phyloP scores from a whole-genome alignment of 2,113 vertebrate genomes.

The Rattus norvegicus region DNA sequence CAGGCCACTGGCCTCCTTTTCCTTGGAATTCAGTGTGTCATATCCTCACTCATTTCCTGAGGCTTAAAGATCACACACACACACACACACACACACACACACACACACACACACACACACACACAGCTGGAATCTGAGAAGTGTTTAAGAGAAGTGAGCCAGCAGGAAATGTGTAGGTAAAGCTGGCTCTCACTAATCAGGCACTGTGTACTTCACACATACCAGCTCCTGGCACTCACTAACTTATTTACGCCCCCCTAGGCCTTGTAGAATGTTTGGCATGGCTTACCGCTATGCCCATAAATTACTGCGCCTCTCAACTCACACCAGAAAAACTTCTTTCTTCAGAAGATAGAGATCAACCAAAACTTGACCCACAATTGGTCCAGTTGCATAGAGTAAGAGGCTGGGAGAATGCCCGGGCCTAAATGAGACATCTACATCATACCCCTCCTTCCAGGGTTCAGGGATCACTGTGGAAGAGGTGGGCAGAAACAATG shows the following conservation, averaged over 20 bases:
- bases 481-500: not conserved
- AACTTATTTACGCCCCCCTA: not conserved
- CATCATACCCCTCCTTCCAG: not conserved
- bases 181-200: not conserved
- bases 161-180: not conserved
- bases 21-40: not conserved
- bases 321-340: not conserved
- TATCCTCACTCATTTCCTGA: not conserved
- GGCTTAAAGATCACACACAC: not conserved
- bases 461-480: not conserved
- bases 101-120: too few relatives aligned
- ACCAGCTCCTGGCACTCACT: not conserved
- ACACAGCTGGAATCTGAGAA: not conserved
- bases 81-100: too few relatives aligned
- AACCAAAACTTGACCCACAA: not conserved
- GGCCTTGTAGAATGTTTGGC: not conserved
- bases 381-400: not conserved
- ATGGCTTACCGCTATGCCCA: too few relatives aligned
- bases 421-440: not conserved
- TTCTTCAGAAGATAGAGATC: not conserved
- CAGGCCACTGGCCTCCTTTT: not conserved
- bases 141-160: not conserved
- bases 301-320: not conserved
- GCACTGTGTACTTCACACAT: fast-evolving
- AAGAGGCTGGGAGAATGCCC: not conserved